Conservation (phyloP, 2,888 invertebrate genomes). For the Pollenia angustigena region DNA sequence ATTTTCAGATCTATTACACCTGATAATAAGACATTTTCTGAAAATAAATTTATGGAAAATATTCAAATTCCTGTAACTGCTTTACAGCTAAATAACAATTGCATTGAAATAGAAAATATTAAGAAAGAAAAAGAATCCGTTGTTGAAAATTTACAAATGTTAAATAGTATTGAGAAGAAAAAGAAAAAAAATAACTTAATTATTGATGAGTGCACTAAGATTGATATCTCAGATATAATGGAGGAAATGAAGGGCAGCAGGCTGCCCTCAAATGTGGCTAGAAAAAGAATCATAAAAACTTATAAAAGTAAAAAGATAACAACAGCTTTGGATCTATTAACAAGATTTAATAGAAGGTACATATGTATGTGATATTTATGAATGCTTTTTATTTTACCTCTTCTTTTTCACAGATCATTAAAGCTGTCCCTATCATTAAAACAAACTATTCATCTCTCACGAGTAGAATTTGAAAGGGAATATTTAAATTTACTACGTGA, state of each 20-base stretch:
- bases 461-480: slow-evolving; percentile 47
- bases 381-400: background rate
- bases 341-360: slow-evolving; percentile 69
- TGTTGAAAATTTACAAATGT: background rate
- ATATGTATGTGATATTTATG: background rate
- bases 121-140: slow-evolving; percentile 13
- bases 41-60: slow-evolving; percentile 2
- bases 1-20: slow-evolving; percentile 22
- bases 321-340: slow-evolving; percentile 67
- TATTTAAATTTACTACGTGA: slow-evolving; percentile 73
- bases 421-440: slow-evolving; percentile 40
- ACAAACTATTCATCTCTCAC: slow-evolving; percentile 39
- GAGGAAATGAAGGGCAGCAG: slow-evolving; percentile 33
- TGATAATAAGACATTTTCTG: background rate
- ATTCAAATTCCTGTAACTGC: background rate
- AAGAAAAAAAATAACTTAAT: slow-evolving; percentile 53
- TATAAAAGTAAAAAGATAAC: slow-evolving; percentile 41
- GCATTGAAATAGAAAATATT: background rate
- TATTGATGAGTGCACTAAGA: slow-evolving; percentile 66
- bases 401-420: slow-evolving; percentile 43
- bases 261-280: background rate
- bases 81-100: background rate
- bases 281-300: slow-evolving; percentile 34
- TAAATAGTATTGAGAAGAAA: background rate
- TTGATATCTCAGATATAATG: slow-evolving; percentile 56